Evolutionary conservation across 2,113 vertebrate species (phyloP), one percentile per base, ranked within the genome.

Genomic region (Drymodes brunneopygia): DNA sequence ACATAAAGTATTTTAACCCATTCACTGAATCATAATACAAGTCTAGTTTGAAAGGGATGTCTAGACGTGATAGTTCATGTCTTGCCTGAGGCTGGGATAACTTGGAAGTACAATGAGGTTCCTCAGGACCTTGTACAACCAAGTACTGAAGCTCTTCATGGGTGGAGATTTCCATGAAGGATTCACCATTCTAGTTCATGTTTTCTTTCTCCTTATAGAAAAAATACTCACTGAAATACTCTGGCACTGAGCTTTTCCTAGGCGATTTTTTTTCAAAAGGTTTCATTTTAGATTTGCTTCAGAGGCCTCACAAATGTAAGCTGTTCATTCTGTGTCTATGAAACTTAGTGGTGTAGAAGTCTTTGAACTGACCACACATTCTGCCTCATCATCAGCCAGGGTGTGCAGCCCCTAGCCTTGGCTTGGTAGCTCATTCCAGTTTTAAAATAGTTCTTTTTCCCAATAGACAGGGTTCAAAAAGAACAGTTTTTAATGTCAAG

Each of bases 321-420:
- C 17, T n/a, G 10, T 36, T 79, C 2, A 8, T 75, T 75, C 72
- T 31, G 15, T 44, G 33, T n/a, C 65, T 51, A 27, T 67, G 40
- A 91, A 86, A 65, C 4, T 14, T 28, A 18, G 7, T 33, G 36
- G 13, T 29, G 25, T 22, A 69, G 40, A 69, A 12, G 17, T 80
- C n/a, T 70, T 7, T 72, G 47, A 33, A 48, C 15, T 73, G 22
- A 71, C 17, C 4, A 0, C 47, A 51, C 0, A 1, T 66, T 71
- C 36, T 36, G 22, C 9, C 12, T 64, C 50, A 65, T 42, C 1
- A 5, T 15, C 24, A 81, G 29, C 6, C 2, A 10, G 14, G 25
- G 7, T 40, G 10, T 0, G 0, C 48, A 62, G 38, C 2, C 2
- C 18, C 22, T 45, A 16, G 6, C 16, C 33, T 87, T 60, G 20